phyloP scores from a whole-genome alignment of 2,888 invertebrate species.

The Meghimatium bilineatum region DNA sequence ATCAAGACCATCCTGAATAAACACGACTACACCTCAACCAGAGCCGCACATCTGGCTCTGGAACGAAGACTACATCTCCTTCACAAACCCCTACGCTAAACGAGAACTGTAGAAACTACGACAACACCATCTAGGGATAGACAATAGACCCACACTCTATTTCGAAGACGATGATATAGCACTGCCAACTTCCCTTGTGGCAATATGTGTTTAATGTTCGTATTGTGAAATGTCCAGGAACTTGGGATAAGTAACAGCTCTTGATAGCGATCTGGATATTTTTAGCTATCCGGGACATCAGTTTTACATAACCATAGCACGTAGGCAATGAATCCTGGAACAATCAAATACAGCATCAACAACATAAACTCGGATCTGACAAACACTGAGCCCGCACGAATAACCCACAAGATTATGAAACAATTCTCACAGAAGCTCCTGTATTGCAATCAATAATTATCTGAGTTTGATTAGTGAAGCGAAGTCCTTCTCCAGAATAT shows the following conservation, averaged over 20 bases:
- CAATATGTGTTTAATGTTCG: no score
- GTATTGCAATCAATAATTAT: constrained; percentile 9
- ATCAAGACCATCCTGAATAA: no score
- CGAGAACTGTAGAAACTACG: no score
- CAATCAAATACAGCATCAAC: background rate
- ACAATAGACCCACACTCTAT: no score
- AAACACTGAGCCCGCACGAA: background rate
- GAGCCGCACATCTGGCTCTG: no score
- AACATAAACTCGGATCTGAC: constrained; percentile 1
- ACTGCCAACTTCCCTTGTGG: no score
- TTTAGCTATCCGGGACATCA: background rate
- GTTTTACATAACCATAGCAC: background rate
- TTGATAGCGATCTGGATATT: background rate
- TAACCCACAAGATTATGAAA: background rate
- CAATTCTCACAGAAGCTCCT: constrained; percentile 8
- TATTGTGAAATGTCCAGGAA: background rate
- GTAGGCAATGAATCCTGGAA: background rate
- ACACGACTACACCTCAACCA: no score
- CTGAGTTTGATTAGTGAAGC: background rate
- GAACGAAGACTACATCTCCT: no score
- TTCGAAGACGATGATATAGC: no score
- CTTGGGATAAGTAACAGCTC: background rate
- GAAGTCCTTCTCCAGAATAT: no score
- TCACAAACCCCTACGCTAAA: no score
- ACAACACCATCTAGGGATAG: no score